Base-by-base conservation (phyloP, 1,140 invertebrate species). In the Matsumurasca onukii region DNA sequence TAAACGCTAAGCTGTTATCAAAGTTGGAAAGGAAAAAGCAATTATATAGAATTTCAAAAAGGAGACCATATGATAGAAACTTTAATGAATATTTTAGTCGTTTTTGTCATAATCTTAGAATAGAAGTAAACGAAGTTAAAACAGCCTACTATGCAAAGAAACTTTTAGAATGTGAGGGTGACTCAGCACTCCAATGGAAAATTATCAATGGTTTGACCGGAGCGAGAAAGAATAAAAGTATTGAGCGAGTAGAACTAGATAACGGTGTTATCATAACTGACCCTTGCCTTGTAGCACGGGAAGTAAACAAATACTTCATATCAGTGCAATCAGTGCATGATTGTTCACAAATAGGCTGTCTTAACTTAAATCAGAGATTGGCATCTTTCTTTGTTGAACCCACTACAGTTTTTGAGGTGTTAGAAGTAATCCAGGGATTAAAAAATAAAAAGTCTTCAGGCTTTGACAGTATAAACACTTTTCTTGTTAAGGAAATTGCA, bases 391-490 rank as follows among this genome's bases (percentile, higher is more conserved):
- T 66, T 48, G 25, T 66, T 2, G 65, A 20, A 49, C 65, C 65
- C 22, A 66, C 65, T 45, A 51, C 34, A 25, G 39, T 51, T 25
- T 31, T 25, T 49, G 48, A 66, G 52, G 51, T 66, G 17, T 27
- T 66, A 9, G 25, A 3, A 34, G 20, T 39, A 5, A 34, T 65
- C 1, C 25, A 48, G 17, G 22, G 20, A 13, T 48, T 49, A 51
- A 66, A 66, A 66, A 49, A 51, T 51, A 49, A 66, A 27, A 66
- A 66, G 20, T 66, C 45, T 1, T 51, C 65, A 3, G 65, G 65
- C 13, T 66, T 66, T 66, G 65, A 66, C 30, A 22, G 52, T 31
- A 51, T 66, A 20, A 25, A 20, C 20, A 48, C 34, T 24, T 0
- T 17, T n/a, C n/a, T 66, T 27, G n/a, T 45, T 24, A 66, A 66